Evolutionary conservation across 1,140 invertebrate genomes (phyloP), one percentile per base, ranked within the genome.

Genomic region (Atopsyche davidsoni): DNA sequence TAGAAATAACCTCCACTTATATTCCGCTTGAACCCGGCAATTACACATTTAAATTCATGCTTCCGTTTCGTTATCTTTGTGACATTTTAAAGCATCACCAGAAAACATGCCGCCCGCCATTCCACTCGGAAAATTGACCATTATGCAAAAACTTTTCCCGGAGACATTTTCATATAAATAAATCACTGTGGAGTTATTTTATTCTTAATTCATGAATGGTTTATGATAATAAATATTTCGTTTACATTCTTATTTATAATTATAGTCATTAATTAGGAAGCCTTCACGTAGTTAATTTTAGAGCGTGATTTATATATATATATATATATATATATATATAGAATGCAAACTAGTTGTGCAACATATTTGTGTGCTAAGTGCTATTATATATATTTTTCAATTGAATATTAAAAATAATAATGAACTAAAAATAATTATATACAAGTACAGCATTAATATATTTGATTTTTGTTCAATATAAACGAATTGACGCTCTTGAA

Each of bases 21-120:
- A 34, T 13, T 6, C 25, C 11, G 23, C n/a, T 43, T 9, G n/a
- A 18, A 7, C 7, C 19, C 50, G 17, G 45, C 51, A 53, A 53
- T 47, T 53, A 53, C 45, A 47, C 51, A 53, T 53, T 53, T 53
- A 53, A 53, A 53, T 53, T 53, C 44, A 48, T 42, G 51, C 45
- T 47, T 43, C 51, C 50, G 50, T 45, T 46, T 11, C 41, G 51
- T 53, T 53, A 53, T 53, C 51, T 53, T 53, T 48, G 25, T 47
- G 51, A 46, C 51, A 31, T 48, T 51, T 53, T 48, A 48, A 53
- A 53, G 36, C 49, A 51, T 51, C 49, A 38, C 49, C 49, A 18
- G 22, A 45, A n/a, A 51, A 53, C 51, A 40, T 7, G 38, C 43
- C 13, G 51, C 51, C 28, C 43, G 51, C 51, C 25, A 53, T 41